phyloP scores from a whole-genome alignment of 2,888 invertebrate species.

The Vandiemenella viatica region DNA sequence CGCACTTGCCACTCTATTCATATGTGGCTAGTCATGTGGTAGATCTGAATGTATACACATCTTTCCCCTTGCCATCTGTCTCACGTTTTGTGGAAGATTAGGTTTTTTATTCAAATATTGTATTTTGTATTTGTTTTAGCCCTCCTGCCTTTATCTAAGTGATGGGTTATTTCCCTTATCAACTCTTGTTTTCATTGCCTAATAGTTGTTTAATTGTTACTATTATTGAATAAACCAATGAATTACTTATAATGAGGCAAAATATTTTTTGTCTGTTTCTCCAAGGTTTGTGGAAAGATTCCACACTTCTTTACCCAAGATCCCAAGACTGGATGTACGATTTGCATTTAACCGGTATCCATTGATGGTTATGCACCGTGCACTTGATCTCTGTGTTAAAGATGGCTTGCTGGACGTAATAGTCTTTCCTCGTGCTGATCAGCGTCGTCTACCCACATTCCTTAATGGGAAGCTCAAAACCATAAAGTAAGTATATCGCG shows the following conservation, averaged over 20 bases:
- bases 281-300: no score
- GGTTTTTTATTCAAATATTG: no score
- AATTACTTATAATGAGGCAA: conserved; percentile 6
- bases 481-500: no score
- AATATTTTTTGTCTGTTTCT: conserved; percentile 12
- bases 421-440: no score
- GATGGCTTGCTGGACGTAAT: conserved; percentile 20
- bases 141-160: no score
- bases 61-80: not conserved
- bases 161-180: no score
- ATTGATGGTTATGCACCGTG: conserved; percentile 23
- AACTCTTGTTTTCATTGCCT: no score
- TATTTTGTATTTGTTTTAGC: no score
- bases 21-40: not conserved
- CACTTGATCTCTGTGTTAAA: conserved; percentile 19
- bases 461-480: no score
- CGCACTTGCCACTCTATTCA: not conserved
- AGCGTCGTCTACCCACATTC: no score
- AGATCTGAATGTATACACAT: not conserved
- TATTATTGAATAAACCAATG: no score
- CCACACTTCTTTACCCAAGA: conserved; percentile 7
- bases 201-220: no score
- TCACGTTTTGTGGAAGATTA: not conserved
- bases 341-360: conserved; percentile 24
- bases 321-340: conserved; percentile 19